Conservation (phyloP, 2,888 invertebrate species). For the Ecdyonurus torrentis region DNA sequence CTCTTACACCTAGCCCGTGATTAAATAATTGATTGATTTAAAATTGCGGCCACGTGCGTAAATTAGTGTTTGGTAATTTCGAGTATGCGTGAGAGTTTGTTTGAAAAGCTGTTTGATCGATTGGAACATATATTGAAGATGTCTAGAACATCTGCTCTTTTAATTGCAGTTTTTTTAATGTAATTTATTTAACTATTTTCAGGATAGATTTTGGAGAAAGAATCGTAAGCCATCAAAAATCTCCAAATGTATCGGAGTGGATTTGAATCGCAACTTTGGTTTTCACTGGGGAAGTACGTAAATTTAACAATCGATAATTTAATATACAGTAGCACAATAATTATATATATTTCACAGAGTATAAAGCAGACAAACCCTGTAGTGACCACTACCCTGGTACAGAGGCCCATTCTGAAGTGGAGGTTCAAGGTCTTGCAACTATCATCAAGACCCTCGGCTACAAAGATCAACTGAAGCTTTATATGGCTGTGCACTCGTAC, state of each 20-base stretch:
- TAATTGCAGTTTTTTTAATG: neutral
- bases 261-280: neutral
- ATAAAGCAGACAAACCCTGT: neutral
- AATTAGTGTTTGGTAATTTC: too few species aligned
- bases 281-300: neutral
- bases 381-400: neutral
- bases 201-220: neutral
- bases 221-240: neutral
- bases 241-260: neutral
- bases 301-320: neutral
- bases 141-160: neutral
- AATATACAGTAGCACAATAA: too few species aligned
- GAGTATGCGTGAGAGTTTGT: too few species aligned
- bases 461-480: too few species aligned
- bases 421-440: too few species aligned
- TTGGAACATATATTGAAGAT: neutral
- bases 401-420: neutral
- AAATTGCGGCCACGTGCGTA: too few species aligned
- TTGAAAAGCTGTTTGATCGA: neutral
- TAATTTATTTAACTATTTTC: neutral
- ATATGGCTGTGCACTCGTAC: too few species aligned
- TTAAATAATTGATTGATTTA: too few species aligned
- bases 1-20: too few species aligned
- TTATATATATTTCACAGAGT: too few species aligned
- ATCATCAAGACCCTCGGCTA: too few species aligned